These are phyloP conservation scores for Amblyteles armatorius DNA, from an alignment of 2,888 invertebrate species.

Conservation along the genomic window DNA sequence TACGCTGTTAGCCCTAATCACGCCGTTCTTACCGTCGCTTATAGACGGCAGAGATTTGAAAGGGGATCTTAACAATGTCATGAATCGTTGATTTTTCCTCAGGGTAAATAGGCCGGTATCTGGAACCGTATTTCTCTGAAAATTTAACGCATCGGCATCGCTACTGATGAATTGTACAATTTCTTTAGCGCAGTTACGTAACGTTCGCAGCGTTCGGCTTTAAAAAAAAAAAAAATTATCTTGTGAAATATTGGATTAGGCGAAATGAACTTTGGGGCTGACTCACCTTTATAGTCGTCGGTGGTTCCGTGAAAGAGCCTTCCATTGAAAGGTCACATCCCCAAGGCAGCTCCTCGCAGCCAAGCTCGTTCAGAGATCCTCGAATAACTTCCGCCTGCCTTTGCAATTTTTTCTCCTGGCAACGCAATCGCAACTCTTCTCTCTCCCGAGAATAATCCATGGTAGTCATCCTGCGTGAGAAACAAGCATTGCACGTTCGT, in stretches of 20 bases:
- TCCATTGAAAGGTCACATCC: constrained; percentile 90
- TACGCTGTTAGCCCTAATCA: constrained; percentile 82
- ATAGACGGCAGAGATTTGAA: constrained; percentile 83
- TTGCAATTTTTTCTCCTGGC: constrained; percentile 93
- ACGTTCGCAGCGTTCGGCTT: neutral
- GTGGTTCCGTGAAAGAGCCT: constrained; percentile 81
- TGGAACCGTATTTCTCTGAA: constrained; percentile 81
- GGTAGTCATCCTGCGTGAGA: constrained; percentile 73
- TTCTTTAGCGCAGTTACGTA: neutral
- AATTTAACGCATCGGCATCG: constrained; percentile 69
- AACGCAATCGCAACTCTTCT: constrained; percentile 92
- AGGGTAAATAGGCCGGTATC: constrained; percentile 82
- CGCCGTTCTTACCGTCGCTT: constrained; percentile 80
- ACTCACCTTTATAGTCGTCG: constrained; percentile 79
- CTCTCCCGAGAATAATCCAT: constrained; percentile 83
- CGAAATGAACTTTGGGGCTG: neutral
- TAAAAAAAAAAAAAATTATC: too few relatives aligned
- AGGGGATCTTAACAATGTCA: constrained; percentile 81
- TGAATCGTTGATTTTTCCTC: constrained; percentile 81
- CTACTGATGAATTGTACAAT: constrained; percentile 43
- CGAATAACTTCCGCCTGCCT: constrained; percentile 94
- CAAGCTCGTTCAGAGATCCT: constrained; percentile 93
- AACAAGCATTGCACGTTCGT: constrained; percentile 10
- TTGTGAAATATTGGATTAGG: neutral
- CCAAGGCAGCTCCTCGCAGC: constrained; percentile 94